Evolutionary conservation across 1,140 invertebrate genomes (phyloP), one percentile per base, ranked within the genome.

Genomic region (Eufriesea mexicana): DNA sequence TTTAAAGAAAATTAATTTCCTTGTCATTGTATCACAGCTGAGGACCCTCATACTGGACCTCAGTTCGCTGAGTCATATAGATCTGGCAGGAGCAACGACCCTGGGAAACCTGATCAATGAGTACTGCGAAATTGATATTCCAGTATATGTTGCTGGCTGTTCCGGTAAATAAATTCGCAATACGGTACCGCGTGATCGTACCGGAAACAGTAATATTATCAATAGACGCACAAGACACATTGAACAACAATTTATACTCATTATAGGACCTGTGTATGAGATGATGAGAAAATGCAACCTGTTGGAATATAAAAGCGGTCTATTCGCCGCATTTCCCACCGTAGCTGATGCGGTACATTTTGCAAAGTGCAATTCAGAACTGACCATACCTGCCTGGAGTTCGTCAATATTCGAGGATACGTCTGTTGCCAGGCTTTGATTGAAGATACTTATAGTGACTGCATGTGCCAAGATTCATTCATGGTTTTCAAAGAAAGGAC

Each of bases 301-400:
- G 0, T 91, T 95, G 23, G 95, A 96, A 82, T 84, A 91, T 0
- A 95, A 95, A 59, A 92, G 95, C 18, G 94, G 95, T 45, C 94
- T 86, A 45, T 89, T 95, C 71, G 94, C 95, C 57, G 95, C 95
- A 18, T 97, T 97, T 91, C 96, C 96, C 1, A 96, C 96, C 0
- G 95, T 97, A 0, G 96, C 96, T 86, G 96, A 97, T 89, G 96
- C 96, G 0, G 96, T 97, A 0, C 94, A 96, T 28, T 96, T 94
- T 88, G 95, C 95, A 83, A 89, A 89, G 79, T 85, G 91, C 70
- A 90, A 92, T 57, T 90, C 49, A 49, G 77, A 84, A 71, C 77
- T 88, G 16, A 71, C 79, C 42, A 80, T 76, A 10, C 86, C 91
- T 49, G 79, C 91, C n/a, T 93, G 90, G 91, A 91, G 16, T 54